These are phyloP conservation scores for Myanophis thanlyinensis DNA, from an alignment of 2,113 vertebrate species.

Conservation along the genomic window DNA sequence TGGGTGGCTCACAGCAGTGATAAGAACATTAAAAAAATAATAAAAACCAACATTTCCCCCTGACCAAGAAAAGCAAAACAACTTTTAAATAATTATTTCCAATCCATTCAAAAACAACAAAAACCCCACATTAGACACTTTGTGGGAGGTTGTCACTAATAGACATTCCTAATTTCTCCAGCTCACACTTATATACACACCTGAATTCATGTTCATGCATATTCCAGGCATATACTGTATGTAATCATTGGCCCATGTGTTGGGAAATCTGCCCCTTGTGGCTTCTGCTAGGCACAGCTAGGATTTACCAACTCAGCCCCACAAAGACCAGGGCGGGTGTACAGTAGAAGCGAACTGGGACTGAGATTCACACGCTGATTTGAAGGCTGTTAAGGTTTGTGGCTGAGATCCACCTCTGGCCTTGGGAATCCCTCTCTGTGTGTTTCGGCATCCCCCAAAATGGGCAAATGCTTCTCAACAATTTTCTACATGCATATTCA, in stretches of 20 bases:
- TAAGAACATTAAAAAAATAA: background rate
- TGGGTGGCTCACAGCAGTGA: background rate
- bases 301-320: background rate
- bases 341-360: no score
- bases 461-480: background rate
- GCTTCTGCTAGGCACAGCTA: background rate
- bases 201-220: background rate
- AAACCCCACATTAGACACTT: background rate
- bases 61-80: background rate
- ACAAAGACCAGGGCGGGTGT: background rate
- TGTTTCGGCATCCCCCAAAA: background rate
- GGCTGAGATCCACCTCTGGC: background rate
- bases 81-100: background rate
- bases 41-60: background rate
- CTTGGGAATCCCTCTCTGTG: background rate
- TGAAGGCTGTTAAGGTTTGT: background rate
- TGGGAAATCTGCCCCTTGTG: background rate
- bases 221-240: background rate
- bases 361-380: background rate
- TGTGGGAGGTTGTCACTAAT: background rate
- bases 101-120: background rate
- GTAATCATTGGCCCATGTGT: background rate
- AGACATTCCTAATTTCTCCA: background rate
- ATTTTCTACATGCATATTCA: background rate
- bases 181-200: background rate